A percentile compares a stretch with the other conserved stretches of the same genome.
Conservation (phyloP, 2,113 vertebrate genomes). For the Saguinus imperator region DNA sequence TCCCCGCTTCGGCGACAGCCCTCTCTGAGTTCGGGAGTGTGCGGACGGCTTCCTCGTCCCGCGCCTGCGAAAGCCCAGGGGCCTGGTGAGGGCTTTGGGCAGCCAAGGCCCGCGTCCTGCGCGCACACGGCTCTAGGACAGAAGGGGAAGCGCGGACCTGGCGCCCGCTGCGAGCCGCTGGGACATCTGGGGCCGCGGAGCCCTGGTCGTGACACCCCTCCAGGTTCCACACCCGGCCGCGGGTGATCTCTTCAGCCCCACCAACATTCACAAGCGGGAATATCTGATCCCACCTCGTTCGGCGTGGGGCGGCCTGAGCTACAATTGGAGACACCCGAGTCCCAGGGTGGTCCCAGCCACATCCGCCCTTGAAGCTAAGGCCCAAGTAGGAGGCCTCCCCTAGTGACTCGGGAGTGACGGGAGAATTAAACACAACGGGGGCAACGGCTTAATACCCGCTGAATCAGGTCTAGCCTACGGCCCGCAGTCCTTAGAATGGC, state of each 20-base stretch:
- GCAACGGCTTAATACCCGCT: neutral
- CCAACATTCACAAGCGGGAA: neutral
- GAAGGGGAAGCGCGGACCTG: neutral
- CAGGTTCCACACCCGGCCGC: neutral
- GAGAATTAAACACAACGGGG: neutral
- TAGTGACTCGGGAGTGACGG: neutral
- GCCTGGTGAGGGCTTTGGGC: neutral
- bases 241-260: neutral
- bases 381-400: neutral
- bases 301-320: neutral
- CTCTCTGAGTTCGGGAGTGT: neutral
- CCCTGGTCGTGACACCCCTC: rapidly evolving
- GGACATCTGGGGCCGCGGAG: neutral
- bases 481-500: neutral
- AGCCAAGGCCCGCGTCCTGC: neutral
- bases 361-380: neutral
- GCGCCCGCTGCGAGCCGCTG: neutral
- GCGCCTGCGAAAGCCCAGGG: neutral
- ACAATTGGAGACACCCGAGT: neutral
- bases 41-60: no score
- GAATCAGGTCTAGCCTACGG: neutral
- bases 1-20: neutral
- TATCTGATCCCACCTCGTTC: neutral
- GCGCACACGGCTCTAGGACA: rapidly evolving
- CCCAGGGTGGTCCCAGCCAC: constrained; percentile 46